A percentile compares a stretch with the other conserved stretches of the same genome.
Conservation (phyloP, 2,797 vertebrate species). For the Staurois parvus region DNA sequence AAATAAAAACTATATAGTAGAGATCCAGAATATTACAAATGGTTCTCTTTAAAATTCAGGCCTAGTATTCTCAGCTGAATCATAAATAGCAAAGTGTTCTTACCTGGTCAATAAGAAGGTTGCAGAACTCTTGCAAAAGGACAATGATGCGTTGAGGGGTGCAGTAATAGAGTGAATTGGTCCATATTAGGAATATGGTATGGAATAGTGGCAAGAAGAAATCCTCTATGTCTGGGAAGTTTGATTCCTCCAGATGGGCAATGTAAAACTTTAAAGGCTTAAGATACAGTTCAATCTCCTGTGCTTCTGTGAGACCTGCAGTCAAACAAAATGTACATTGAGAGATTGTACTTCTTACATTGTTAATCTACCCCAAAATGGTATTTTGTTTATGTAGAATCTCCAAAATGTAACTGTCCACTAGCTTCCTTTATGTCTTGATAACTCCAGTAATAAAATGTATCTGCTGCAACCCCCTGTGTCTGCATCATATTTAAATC, state of each 20-base stretch:
- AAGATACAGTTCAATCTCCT: slow-evolving; percentile 78
- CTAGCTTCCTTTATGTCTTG: neutral
- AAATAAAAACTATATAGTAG: no score
- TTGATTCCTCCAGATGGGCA: slow-evolving; percentile 77
- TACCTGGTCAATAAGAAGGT: slow-evolving; percentile 88
- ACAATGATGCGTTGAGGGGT: slow-evolving; percentile 80
- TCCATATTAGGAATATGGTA: slow-evolving; percentile 92
- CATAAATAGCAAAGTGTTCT: slow-evolving; percentile 54
- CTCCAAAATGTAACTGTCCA: neutral
- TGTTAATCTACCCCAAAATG: neutral
- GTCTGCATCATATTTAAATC: no score
- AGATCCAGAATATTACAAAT: no score
- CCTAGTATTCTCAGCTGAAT: neutral
- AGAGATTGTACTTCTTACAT: neutral
- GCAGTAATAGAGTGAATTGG: slow-evolving; percentile 80
- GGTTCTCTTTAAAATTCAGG: neutral
- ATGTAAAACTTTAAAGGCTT: slow-evolving; percentile 75
- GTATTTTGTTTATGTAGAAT: neutral
- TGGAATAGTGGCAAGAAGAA: slow-evolving; percentile 84
- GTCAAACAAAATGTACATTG: neutral
- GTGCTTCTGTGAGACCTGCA: slow-evolving; percentile 76
- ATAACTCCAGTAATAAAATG: no score
- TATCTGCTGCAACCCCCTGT: no score
- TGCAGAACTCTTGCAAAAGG: slow-evolving; percentile 86
- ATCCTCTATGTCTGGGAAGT: slow-evolving; percentile 76